Evolutionary conservation across 2,888 invertebrate species (phyloP).

Genomic region (Cepaea hortensis): DNA sequence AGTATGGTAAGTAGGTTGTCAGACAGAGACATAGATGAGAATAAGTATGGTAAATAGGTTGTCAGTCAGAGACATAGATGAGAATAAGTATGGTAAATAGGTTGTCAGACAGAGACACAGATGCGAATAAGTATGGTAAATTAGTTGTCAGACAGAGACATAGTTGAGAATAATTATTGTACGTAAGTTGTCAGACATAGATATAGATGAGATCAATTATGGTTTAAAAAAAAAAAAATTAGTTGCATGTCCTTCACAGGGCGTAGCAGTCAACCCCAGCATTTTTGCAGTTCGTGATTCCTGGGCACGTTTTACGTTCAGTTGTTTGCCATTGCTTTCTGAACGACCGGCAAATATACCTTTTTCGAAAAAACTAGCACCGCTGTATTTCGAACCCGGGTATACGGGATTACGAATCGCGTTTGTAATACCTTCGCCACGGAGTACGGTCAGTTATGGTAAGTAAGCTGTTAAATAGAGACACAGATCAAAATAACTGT

Average conservation of each 20-base stretch:
- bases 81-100: not conserved
- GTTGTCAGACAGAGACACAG: not conserved
- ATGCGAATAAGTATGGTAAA: not conserved
- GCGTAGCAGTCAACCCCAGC: too few relatives aligned
- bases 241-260: too few relatives aligned
- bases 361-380: too few relatives aligned
- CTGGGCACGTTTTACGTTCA: too few relatives aligned
- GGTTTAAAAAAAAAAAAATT: too few relatives aligned
- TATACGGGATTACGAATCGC: too few relatives aligned
- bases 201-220: too few relatives aligned
- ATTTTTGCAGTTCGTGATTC: too few relatives aligned
- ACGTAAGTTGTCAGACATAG: not conserved
- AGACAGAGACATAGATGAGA: not conserved
- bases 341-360: too few relatives aligned
- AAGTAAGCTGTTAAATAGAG: not conserved
- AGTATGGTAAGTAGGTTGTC: not conserved
- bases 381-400: too few relatives aligned
- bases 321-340: too few relatives aligned
- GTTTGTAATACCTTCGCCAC: too few relatives aligned
- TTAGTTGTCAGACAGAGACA: not conserved
- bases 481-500: not conserved
- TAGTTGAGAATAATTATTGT: conserved; percentile 57
- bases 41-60: not conserved
- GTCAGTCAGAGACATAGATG: not conserved
- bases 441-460: not conserved